Evolutionary conservation across 2,113 vertebrate genomes (phyloP), one percentile per base, ranked within the genome.

Genomic region (Acanthochromis polyacanthus): DNA sequence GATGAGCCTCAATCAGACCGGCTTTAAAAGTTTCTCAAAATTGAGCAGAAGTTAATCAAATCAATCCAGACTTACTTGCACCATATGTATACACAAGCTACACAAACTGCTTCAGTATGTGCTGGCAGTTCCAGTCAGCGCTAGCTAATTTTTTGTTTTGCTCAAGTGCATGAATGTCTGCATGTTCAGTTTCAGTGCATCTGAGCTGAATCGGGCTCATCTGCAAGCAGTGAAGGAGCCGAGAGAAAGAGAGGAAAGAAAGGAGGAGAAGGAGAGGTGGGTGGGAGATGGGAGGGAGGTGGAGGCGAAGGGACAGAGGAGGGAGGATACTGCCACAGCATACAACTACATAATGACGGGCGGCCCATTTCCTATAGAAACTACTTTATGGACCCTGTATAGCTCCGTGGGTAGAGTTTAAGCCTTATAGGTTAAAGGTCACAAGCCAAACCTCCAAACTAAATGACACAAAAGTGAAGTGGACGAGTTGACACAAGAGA

Each of bases 211-310:
- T 75, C 45, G 30, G 36, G 0, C 60, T 62, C 66, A 81, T 75
- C 36, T 86, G 74, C 63, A 60, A 64, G 59, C 64, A 68, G 60
- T 28, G 68, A 64, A 56, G 64, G 38, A 60, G 66, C 30, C 1
- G 45, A 50, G 36, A 17, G 52, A 65, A 11, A 56, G 60, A 10
- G 2, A 65, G 50, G 57, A 40, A 64, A 56, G 59, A 69, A 19
- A 58, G 43, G 53, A 71, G 45, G 67, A 23, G 65, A 43, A 10
- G 12, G 36, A 36, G 57, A 11, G 11, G 16, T 11, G 52, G 56
- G 65, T 32, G 19, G 43, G 51, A 51, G 52, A 50, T 32, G 10
- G 51, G 53, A 40, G 25, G 52, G 71, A 45, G 55, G 40, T 2
- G 15, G 48, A 46, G 69, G 56, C 16, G 20, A 40, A 36, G 30